Conservation (phyloP, 1,140 invertebrate genomes). For the Drosophila paulistorum region DNA sequence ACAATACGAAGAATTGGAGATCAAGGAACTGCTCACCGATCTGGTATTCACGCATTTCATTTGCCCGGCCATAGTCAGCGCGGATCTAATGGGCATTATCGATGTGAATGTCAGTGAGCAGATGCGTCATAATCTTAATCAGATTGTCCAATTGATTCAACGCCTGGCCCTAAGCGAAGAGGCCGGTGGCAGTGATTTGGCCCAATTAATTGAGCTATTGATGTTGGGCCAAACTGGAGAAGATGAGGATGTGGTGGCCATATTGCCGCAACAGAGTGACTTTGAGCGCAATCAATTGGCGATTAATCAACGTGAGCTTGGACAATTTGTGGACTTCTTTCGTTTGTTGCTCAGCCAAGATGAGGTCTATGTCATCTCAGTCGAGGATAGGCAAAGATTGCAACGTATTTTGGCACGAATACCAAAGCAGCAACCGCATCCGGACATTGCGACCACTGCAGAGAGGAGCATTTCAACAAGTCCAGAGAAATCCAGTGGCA, state of each 20-base stretch:
- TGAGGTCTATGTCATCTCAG: conserved; percentile 68
- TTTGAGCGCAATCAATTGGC: conserved; percentile 87
- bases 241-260: conserved; percentile 85
- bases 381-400: conserved; percentile 69
- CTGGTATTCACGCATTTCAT: conserved; percentile 97
- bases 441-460: background rate
- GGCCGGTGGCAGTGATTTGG: conserved; percentile 90
- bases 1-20: conserved; percentile 86
- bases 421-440: conserved; percentile 35
- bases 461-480: conserved; percentile 21
- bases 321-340: conserved; percentile 86
- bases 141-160: conserved; percentile 95
- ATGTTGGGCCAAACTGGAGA: conserved; percentile 85
- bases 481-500: conserved; percentile 33
- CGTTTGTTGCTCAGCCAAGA: conserved; percentile 47
- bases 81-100: conserved; percentile 97
- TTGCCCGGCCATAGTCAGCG: conserved; percentile 97
- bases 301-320: conserved; percentile 88
- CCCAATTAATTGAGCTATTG: conserved; percentile 89
- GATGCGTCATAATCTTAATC: conserved; percentile 96
- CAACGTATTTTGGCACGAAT: conserved; percentile 69
- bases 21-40: conserved; percentile 94
- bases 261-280: conserved; percentile 85
- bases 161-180: conserved; percentile 92
- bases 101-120: conserved; percentile 96